Evolutionary conservation across 2,888 invertebrate genomes (phyloP).

Genomic region (Drosophila lacicola): DNA sequence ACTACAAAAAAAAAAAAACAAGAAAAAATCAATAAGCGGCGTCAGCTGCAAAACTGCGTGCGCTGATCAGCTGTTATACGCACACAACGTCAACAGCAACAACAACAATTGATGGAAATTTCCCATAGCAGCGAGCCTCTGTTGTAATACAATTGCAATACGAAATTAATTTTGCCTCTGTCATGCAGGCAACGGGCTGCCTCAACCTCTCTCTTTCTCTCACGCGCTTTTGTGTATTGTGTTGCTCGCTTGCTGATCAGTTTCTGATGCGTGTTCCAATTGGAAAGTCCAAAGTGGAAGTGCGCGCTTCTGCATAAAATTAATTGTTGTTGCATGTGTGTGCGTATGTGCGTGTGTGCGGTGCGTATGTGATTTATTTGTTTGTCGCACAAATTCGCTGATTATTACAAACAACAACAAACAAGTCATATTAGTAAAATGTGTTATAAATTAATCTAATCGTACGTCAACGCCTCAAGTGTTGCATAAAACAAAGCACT

Average conservation of each 20-base stretch:
- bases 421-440: constrained; percentile 38
- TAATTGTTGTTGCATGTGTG: constrained; percentile 35
- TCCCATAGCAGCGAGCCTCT: constrained; percentile 62
- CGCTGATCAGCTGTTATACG: constrained; percentile 66
- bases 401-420: constrained; percentile 53
- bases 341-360: constrained; percentile 24
- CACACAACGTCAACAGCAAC: constrained; percentile 29
- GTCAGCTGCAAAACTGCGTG: constrained; percentile 40
- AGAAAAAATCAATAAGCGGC: constrained; percentile 60
- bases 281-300: constrained; percentile 64
- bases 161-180: constrained; percentile 47
- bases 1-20: not conserved
- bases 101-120: constrained; percentile 65
- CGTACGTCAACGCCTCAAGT: constrained; percentile 56
- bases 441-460: constrained; percentile 67
- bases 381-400: constrained; percentile 58
- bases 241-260: constrained; percentile 46
- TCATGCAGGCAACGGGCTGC: constrained; percentile 40
- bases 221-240: constrained; percentile 15
- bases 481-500: constrained; percentile 23
- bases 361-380: constrained; percentile 64
- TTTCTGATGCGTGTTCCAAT: constrained; percentile 59
- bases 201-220: constrained; percentile 1
- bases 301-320: constrained; percentile 52
- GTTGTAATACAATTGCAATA: constrained; percentile 60